These are phyloP conservation scores for Drosophila suzukii DNA, from an alignment of 1,140 invertebrate genomes.

Conservation along the genomic window DNA sequence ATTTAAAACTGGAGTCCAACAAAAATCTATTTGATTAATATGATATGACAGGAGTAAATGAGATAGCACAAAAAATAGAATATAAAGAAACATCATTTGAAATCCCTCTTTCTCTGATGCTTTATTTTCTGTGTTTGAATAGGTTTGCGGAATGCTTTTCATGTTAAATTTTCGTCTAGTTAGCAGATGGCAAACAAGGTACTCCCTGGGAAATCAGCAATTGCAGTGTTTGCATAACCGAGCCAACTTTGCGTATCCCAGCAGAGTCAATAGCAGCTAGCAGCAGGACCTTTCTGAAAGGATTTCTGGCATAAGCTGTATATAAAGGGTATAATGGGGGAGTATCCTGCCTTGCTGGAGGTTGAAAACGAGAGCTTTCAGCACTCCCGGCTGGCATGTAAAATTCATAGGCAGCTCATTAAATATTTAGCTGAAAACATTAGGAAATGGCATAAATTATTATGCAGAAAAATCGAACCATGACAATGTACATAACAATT, in stretches of 20 bases:
- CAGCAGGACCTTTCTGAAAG: conserved; percentile 4
- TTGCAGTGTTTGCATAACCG: conserved; percentile 41
- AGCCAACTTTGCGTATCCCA: conserved; percentile 24
- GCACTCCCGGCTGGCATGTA: conserved; percentile 6
- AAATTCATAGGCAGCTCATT: conserved; percentile 53
- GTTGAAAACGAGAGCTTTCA: conserved; percentile 13
- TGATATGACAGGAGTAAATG: too few species aligned
- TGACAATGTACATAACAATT: conserved; percentile 25
- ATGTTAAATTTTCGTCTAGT: conserved; percentile 3
- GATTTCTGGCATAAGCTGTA: neutral
- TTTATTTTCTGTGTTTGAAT: conserved; percentile 1
- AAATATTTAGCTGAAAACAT: conserved; percentile 45
- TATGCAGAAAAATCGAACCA: conserved; percentile 10
- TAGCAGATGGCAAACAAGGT: conserved; percentile 27
- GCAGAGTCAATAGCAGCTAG: conserved; percentile 21
- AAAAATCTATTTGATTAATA: too few species aligned
- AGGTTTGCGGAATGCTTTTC: neutral
- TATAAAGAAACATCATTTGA: neutral
- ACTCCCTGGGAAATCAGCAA: conserved; percentile 23
- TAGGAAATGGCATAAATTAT: conserved; percentile 51
- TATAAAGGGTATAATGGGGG: neutral
- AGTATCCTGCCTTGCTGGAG: neutral
- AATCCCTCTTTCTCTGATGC: too few species aligned
- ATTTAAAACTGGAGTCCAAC: too few species aligned
- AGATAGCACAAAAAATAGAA: neutral